Base-by-base conservation (phyloP, 2,113 vertebrate genomes). In the Puntigrus tetrazona region DNA sequence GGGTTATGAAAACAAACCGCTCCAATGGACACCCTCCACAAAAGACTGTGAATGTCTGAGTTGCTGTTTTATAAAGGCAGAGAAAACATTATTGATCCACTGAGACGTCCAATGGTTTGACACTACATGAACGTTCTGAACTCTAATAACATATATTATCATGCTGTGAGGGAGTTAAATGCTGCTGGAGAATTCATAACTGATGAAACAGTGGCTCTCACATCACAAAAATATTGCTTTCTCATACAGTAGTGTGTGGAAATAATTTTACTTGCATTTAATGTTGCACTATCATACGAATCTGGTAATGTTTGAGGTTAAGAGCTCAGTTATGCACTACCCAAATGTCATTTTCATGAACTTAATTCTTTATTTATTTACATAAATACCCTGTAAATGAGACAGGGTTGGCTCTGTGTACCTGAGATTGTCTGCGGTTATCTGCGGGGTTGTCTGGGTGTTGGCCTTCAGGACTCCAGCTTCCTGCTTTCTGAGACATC, bases 401-500 rank as follows among this genome's bases (percentile, higher is more conserved):
- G 20, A 34, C 3, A 10, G 22, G 27, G 1, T 25, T 16, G 45
- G 43, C 29, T 81, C 43, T 9, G 36, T 70, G 90, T 95, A 98
- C 97, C 97, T 99, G 97, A 31, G 95, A 96, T 89, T 95, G 95
- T 87, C 93, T 94, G 90, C 94, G 96, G 93, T 92, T 95, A 82
- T 94, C 95, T 73, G 95, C 93, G 77, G 94, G 86, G 4, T 96
- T 95, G 8, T 95, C 93, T 3, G 94, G 91, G 81, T 89, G 93
- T 2, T 92, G 95, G 73, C 92, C 95, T 88, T 98, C 97, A 0
- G 97, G 96, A 88, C 96, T 98, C 96, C 97, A 98, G 13, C 95
- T 96, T 57, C 97, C 96, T 0, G 94, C 96, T 88, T 96, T 96
- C 92, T 97, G 96, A 89, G 97, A 97, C 95, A 99, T 97, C 93